These are phyloP conservation scores for Nemotelus nigrinus DNA, from an alignment of 2,888 invertebrate genomes.

Conservation along the genomic window DNA sequence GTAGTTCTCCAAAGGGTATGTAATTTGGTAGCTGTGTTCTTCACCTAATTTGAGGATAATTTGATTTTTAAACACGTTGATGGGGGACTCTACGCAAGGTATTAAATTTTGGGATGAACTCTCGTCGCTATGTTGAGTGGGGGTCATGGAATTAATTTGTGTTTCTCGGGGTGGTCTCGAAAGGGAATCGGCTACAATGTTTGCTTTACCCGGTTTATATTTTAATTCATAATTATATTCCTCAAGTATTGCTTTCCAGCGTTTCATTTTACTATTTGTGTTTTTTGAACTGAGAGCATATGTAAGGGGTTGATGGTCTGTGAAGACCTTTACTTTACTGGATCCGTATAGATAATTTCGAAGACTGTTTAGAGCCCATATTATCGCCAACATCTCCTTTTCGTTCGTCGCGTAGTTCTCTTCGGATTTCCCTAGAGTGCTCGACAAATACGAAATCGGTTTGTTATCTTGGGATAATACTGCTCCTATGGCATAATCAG, in stretches of 20 bases:
- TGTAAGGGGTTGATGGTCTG: constrained; percentile 45
- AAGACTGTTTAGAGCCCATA: too few relatives aligned
- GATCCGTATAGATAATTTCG: too few relatives aligned
- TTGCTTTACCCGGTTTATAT: constrained; percentile 46
- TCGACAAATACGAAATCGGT: neutral
- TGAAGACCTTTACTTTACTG: too few relatives aligned
- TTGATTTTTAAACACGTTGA: constrained; percentile 16
- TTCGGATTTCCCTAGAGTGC: too few relatives aligned
- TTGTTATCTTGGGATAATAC: neutral
- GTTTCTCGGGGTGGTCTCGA: constrained; percentile 14
- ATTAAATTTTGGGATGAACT: constrained; percentile 40
- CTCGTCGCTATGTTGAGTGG: constrained; percentile 30
- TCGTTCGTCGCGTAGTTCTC: too few relatives aligned
- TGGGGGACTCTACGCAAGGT: constrained; percentile 28
- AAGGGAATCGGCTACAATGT: constrained; percentile 37
- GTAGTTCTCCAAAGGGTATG: neutral
- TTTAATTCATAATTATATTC: constrained; percentile 24
- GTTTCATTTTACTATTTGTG: constrained; percentile 39
- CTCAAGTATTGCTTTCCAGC: constrained; percentile 14
- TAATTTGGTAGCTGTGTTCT: neutral
- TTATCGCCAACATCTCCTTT: too few relatives aligned
- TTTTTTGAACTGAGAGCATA: constrained; percentile 48
- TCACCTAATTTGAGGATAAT: neutral
- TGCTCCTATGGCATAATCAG: neutral
- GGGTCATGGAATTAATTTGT: constrained; percentile 30